Evolutionary conservation across 2,113 vertebrate genomes (phyloP).

Genomic region (Labrus mixtus): DNA sequence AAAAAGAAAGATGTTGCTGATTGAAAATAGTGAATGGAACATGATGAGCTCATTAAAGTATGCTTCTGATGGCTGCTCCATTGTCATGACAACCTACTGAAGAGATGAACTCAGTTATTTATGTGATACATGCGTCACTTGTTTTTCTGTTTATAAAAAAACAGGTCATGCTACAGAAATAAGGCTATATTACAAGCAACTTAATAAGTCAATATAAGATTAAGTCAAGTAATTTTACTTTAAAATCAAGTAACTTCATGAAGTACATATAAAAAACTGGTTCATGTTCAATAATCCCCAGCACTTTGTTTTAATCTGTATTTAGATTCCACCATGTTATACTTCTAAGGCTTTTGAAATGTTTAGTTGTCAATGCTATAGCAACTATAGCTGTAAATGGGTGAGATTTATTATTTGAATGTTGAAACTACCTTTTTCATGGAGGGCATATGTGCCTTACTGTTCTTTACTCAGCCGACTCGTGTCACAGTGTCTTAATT

Average conservation of each 20-base stretch:
- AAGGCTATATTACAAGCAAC: no score
- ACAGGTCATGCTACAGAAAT: no score
- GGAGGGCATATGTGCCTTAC: conserved; percentile 87
- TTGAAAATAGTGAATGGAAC: conserved; percentile 1
- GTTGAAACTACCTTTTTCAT: conserved; percentile 82
- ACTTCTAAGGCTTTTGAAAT: conserved; percentile 39
- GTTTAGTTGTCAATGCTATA: not conserved
- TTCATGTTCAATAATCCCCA: no score
- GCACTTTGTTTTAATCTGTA: conserved; percentile 50
- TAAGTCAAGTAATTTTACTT: not conserved
- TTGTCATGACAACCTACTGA: not conserved
- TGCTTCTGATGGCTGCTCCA: not conserved
- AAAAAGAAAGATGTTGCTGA: not conserved
- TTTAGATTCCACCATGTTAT: conserved; percentile 58
- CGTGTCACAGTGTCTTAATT: conserved; percentile 79
- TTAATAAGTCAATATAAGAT: no score
- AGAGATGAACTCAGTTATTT: not conserved
- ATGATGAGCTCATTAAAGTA: not conserved
- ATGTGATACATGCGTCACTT: no score
- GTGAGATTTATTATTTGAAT: conserved; percentile 40
- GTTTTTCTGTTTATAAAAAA: no score
- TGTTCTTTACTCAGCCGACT: conserved; percentile 82
- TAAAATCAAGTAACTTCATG: no score
- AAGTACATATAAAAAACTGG: no score
- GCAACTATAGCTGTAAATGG: not conserved